Base-by-base conservation (phyloP, 2,797 vertebrate genomes). In the Picus viridis region DNA sequence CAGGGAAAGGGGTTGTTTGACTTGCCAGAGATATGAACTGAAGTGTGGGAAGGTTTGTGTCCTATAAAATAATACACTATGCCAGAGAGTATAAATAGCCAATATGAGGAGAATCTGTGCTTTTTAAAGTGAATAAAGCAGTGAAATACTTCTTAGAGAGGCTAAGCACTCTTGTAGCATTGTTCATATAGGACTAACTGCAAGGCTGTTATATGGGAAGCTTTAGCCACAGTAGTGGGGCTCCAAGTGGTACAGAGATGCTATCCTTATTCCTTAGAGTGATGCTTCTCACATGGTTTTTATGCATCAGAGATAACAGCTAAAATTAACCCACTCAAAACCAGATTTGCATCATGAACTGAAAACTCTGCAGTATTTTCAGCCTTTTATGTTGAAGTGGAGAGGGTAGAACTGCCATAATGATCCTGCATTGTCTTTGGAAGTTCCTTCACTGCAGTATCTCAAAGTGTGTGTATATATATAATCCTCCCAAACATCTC, bases 61-160 rank as follows among this genome's bases (percentile, higher is more conserved):
- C 65, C 86, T 79, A 61, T 70, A 63, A 91, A 90, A 90, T 58
- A 73, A 89, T 47, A 88, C 80, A 91, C 10, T 64, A 32, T 20
- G 27, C 94, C 95, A 97, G 90, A 83, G 64, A 87, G 95, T 95
- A 94, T 34, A 12, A 79, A 72, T 67, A 36, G 81, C 72, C 45
- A 91, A 93, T 94, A 63, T 51, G 45, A 86, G 89, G 94, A 41
- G 10, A 86, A n/a, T 27, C 45, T 45, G 32, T 20, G 34, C 63
- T 80, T 80, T 82, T 56, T 8, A 16, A 88, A 90, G 58, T 65
- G 67, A 94, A 70, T 73, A 91, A 72, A 86, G 43, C 43, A 75
- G 23, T 78, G 53, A 83, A 89, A 70, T 81, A 74, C 30, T 78
- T 91, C 29, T 16, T 41, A 72, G 71, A 92, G 47, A 83, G 53